Conservation (phyloP, 2,888 invertebrate species). For the Xestia ashworthii region DNA sequence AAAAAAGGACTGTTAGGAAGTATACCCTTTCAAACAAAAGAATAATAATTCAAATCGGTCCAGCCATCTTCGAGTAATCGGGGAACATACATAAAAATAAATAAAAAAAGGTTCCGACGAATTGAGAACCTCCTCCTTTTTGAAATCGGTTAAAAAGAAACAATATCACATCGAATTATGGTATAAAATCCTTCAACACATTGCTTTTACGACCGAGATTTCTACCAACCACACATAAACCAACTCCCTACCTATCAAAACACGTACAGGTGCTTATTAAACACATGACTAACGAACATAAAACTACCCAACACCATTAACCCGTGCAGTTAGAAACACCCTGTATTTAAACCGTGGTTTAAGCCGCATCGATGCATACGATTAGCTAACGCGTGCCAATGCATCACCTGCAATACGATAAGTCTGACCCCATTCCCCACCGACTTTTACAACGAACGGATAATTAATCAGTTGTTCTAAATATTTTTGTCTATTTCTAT, state of each 20-base stretch:
- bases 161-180: not conserved
- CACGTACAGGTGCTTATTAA: conserved; percentile 16
- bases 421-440: conserved; percentile 46
- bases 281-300: conserved; percentile 16
- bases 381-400: conserved; percentile 53
- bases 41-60: no score
- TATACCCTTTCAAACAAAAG: no score
- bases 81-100: no score
- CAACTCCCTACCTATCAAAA: not conserved
- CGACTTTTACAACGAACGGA: conserved; percentile 43
- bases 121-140: no score
- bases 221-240: not conserved
- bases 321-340: conserved; percentile 32
- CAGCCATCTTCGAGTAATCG: no score
- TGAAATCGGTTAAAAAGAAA: no score
- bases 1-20: no score
- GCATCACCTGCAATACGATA: conserved; percentile 43
- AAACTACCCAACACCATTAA: conserved; percentile 19
- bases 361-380: conserved; percentile 54
- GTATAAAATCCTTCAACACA: not conserved
- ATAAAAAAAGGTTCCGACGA: no score
- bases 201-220: not conserved
- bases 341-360: conserved; percentile 41
- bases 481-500: not conserved
- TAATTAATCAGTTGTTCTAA: conserved; percentile 38